Evolutionary conservation across 1,140 invertebrate species (phyloP), one percentile per base, ranked within the genome.

Genomic region (Araneus ventricosus): DNA sequence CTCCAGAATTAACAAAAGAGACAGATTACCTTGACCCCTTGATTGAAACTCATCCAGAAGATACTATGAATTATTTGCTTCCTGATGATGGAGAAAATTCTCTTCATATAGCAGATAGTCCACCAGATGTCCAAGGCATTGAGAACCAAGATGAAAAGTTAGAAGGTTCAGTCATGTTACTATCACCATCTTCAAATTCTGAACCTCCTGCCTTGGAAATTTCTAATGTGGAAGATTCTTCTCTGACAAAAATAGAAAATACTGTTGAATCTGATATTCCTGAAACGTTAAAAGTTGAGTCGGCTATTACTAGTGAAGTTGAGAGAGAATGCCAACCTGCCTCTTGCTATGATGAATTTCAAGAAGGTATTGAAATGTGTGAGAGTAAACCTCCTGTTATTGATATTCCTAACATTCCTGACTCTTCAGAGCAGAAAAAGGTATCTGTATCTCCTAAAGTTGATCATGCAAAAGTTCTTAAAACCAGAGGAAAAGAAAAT

Each of bases 1-100:
- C 93, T 34, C 93, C 93, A 41, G 93, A 94, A 79, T 52, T 94
- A 7, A 88, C 90, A 3, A 94, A 94, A 61, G 93, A 94, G 86
- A 93, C 93, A 24, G 93, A 94, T 34, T 94, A 93, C 63, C 41
- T 94, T 7, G 94, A 93, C 52, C 88, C 91, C 5, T 85, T 94
- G 67, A 39, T 93, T 5, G 89, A 93, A 52, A 59, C 80, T 70
- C 93, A 94, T 37, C 88, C 93, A 14, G 93, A 94, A 61, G 90
- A 94, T 34, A 90, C 93, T n/a, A 80, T 94, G 75, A 94, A 93
- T 84, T 94, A 94, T 34, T 82, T 94, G 52, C 22, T 94, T 14
- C 93, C 89, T 37, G 93, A 94, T 85, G 86, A 92, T 75, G 84
- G 90, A 59, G 85, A 89, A 70, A 92, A 90, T 45, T 88, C 90